A percentile compares a stretch with the other conserved stretches of the same genome.
Conservation (phyloP, 2,113 vertebrate species). For the Zosterops lateralis region DNA sequence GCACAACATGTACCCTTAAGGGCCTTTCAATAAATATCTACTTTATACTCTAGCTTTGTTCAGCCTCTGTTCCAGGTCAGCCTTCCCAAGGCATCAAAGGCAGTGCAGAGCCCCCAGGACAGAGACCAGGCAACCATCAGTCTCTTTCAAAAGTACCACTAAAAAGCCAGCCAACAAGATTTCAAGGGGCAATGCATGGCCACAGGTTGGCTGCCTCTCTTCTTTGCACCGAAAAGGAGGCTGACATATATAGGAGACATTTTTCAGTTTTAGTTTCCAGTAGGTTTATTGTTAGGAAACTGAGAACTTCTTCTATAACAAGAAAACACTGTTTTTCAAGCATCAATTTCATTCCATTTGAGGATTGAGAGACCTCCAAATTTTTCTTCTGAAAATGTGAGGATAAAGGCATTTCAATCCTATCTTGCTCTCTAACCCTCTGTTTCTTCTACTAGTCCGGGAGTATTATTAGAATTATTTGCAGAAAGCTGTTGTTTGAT, state of each 20-base stretch:
- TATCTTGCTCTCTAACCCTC: background rate
- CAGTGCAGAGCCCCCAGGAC: background rate
- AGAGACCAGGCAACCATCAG: background rate
- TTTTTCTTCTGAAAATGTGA: background rate
- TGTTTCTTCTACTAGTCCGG: background rate
- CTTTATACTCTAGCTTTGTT: background rate
- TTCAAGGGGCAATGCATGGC: accelerated
- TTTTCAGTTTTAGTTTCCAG: background rate
- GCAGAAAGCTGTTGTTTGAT: background rate
- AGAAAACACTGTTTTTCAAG: background rate
- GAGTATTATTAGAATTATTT: background rate
- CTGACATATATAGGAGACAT: accelerated
- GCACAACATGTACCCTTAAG: background rate
- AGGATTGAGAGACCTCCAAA: background rate
- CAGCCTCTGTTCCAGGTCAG: background rate
- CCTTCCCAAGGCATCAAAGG: background rate
- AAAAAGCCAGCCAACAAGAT: background rate
- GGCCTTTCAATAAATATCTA: background rate
- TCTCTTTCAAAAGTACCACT: background rate
- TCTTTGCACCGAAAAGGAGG: background rate
- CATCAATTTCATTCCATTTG: background rate
- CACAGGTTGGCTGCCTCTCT: background rate
- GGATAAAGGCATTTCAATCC: background rate
- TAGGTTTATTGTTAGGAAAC: background rate
- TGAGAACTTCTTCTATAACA: background rate